Conservation (phyloP, 2,797 vertebrate genomes). For the Menidia menidia region DNA sequence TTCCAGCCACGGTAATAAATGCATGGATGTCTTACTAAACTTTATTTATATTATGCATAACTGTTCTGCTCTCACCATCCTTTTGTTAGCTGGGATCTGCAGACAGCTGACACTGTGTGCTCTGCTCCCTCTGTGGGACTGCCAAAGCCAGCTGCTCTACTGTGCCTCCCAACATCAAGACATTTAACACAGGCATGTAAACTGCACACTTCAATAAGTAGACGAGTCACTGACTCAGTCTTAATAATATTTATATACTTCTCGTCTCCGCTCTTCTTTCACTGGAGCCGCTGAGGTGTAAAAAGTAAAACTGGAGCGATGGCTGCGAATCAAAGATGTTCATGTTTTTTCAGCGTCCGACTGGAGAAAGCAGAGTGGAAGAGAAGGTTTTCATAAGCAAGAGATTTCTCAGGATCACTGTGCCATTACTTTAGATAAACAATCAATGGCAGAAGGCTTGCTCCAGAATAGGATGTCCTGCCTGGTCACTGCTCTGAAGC, state of each 20-base stretch:
- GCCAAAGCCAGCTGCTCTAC: slow-evolving; percentile 72
- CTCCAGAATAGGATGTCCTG: slow-evolving; percentile 39
- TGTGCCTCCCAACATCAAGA: slow-evolving; percentile 67
- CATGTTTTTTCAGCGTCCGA: slow-evolving; percentile 26
- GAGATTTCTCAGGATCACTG: slow-evolving; percentile 33
- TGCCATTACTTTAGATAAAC: slow-evolving; percentile 51
- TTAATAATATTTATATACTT: slow-evolving; percentile 30
- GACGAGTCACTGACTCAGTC: slow-evolving; percentile 54
- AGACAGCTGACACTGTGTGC: slow-evolving; percentile 75
- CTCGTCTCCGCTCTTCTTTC: slow-evolving; percentile 31
- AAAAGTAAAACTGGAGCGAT: slow-evolving; percentile 24
- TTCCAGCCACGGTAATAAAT: slow-evolving; percentile 36
- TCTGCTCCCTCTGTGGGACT: slow-evolving; percentile 66
- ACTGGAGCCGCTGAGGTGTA: slow-evolving; percentile 32
- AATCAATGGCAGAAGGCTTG: slow-evolving; percentile 51
- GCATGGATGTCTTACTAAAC: slow-evolving; percentile 37
- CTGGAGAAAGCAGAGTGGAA: slow-evolving; percentile 29
- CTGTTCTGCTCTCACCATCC: slow-evolving; percentile 47
- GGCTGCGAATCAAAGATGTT: slow-evolving; percentile 33
- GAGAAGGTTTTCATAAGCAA: slow-evolving; percentile 38
- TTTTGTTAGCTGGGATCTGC: slow-evolving; percentile 60
- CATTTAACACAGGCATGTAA: slow-evolving; percentile 73
- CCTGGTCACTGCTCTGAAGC: slow-evolving; percentile 42
- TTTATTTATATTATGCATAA: slow-evolving; percentile 48
- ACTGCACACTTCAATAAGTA: slow-evolving; percentile 71